phyloP scores from a whole-genome alignment of 2,888 invertebrate genomes.

The Himalopsyche kuldschensis region DNA sequence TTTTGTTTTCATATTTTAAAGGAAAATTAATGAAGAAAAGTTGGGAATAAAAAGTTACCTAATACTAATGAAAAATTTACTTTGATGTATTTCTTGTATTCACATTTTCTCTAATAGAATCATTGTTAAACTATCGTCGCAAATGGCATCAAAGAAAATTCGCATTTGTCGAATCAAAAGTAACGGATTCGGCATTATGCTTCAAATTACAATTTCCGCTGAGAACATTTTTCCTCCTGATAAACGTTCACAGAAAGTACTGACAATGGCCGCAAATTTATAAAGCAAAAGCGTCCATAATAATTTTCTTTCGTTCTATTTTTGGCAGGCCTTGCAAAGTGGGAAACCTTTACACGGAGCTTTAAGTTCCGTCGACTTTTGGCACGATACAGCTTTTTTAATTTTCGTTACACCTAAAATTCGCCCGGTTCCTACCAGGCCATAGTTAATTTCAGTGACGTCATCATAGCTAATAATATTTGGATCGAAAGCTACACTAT shows the following conservation, averaged over 20 bases:
- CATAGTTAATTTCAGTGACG: background rate
- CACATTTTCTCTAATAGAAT: background rate
- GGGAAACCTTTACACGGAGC: background rate
- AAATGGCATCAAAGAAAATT: background rate
- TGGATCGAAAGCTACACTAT: background rate
- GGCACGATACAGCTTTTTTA: background rate
- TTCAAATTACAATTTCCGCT: background rate
- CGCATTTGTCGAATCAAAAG: background rate
- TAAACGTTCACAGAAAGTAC: background rate
- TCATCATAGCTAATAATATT: background rate
- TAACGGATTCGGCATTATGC: background rate
- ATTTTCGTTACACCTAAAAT: background rate
- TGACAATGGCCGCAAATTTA: slow-evolving; percentile 1
- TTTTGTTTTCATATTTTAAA: too few species aligned
- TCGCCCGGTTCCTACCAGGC: background rate
- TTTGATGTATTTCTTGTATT: background rate
- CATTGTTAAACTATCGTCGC: background rate
- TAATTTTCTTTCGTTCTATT: background rate
- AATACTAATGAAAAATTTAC: too few species aligned
- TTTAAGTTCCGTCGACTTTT: background rate
- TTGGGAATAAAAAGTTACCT: background rate
- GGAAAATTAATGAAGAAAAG: background rate
- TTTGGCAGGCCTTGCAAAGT: background rate
- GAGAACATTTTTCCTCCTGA: background rate
- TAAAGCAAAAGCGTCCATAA: background rate